phyloP scores from a whole-genome alignment of 2,888 invertebrate genomes.

The Timema podura region DNA sequence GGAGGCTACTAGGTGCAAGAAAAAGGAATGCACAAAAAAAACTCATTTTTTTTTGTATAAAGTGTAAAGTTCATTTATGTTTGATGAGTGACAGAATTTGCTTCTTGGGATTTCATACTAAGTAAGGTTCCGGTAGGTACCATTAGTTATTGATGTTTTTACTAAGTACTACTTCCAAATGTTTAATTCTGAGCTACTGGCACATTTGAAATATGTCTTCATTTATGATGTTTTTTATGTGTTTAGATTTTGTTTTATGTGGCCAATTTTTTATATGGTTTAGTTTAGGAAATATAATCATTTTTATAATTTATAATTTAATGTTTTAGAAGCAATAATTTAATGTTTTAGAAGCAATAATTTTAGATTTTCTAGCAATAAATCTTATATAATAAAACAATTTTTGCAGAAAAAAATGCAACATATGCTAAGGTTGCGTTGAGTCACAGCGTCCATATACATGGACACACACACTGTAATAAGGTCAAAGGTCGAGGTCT shows the following conservation, averaged over 20 bases:
- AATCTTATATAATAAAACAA: too few relatives aligned
- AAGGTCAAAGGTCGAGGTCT: too few relatives aligned
- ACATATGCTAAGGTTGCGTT: too few relatives aligned
- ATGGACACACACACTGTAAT: too few relatives aligned
- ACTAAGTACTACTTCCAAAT: too few relatives aligned
- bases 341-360: too few relatives aligned
- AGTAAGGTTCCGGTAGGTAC: not conserved
- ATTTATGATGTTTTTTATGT: not conserved
- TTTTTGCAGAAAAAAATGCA: too few relatives aligned
- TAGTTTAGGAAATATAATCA: not conserved
- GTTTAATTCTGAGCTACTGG: too few relatives aligned
- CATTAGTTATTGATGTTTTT: too few relatives aligned
- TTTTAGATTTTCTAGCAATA: too few relatives aligned
- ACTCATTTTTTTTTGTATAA: not conserved
- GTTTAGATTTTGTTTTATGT: not conserved
- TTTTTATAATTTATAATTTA: not conserved
- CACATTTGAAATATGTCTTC: not conserved
- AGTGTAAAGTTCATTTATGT: slow-evolving; percentile 5
- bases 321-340: too few relatives aligned
- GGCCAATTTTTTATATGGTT: not conserved
- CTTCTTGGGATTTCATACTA: slow-evolving; percentile 8
- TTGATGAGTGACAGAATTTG: slow-evolving; percentile 1
- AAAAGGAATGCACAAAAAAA: not conserved
- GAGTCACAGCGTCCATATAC: too few relatives aligned
- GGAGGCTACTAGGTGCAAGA: slow-evolving; percentile 3